phyloP scores from a whole-genome alignment of 2,113 vertebrate genomes.

The Callorhinus ursinus region DNA sequence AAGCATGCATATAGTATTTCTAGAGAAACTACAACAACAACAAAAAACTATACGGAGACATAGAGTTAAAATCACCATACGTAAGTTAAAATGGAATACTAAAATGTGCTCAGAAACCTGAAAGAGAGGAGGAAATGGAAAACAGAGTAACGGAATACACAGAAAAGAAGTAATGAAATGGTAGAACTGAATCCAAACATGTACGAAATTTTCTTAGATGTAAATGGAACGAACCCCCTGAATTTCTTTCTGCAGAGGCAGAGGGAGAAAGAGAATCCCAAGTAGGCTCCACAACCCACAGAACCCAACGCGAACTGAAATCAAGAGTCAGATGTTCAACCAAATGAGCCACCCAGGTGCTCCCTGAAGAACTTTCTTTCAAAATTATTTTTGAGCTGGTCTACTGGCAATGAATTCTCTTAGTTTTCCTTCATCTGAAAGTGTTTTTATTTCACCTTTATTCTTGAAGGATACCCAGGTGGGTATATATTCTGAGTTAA shows the following conservation, averaged over 20 bases:
- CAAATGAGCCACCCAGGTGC: background rate
- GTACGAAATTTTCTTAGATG: background rate
- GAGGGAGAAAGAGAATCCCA: background rate
- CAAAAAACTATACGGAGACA: background rate
- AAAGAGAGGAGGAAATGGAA: background rate
- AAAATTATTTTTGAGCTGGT: background rate
- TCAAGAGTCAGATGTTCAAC: background rate
- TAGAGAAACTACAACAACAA: background rate
- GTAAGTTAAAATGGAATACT: background rate
- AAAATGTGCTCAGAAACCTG: background rate
- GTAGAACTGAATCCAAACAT: background rate
- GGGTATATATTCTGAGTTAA: background rate
- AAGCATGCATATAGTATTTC: background rate
- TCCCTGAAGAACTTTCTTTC: background rate
- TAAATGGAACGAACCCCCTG: background rate
- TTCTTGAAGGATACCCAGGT: background rate
- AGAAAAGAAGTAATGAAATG: background rate
- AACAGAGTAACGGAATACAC: background rate
- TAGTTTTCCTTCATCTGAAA: slow-evolving; percentile 3
- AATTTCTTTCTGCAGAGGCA: background rate
- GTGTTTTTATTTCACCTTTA: slow-evolving; percentile 15
- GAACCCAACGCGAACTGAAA: background rate
- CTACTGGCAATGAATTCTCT: background rate
- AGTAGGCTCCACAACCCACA: too few relatives aligned
- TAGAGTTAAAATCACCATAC: background rate